Evolutionary conservation across 2,888 invertebrate genomes (phyloP), one percentile per base, ranked within the genome.

Genomic region (Rosalia funebris): DNA sequence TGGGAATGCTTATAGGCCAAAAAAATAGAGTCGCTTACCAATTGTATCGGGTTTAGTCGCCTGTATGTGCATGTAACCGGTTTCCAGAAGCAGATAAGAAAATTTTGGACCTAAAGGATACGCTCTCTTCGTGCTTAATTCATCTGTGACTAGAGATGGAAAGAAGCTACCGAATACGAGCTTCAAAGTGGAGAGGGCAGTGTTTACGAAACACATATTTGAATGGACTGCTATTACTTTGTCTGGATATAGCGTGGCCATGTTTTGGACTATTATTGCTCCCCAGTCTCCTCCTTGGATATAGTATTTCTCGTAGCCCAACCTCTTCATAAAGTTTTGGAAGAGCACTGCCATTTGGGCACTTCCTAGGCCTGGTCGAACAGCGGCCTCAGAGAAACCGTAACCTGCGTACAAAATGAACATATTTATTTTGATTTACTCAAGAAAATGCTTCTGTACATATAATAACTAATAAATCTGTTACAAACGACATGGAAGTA

Each of bases 211-310:
- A 53, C 88, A 87, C 83, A 91, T 82, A 74, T 92, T 94, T 0
- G 86, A 80, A 73, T 89, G 89, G 31, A 81, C 76, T 0, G 84
- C 85, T 4, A 87, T 74, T 0, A 87, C 80, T 36, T 86, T 84
- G 2, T 83, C 81, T 0, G 90, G 90, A 75, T 85, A 91, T 5
- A 89, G 72, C 0, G 85, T 83, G 0, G 90, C 86, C 77, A 95
- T 82, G 14, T 84, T 74, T 0, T 84, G 78, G 0, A 85, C 87
- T 32, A 93, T 85, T 0, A 84, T 14, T 0, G 89, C 81, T 0
- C 95, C 95, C 92, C 92, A 94, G 77, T 95, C 95, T 0, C 93
- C 93, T n/a, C 91, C 92, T 81, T 92, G 91, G 0, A 87, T 79
- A 78, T 88, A 90, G 78, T 84, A 93, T 74, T 86, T 83, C 46